Evolutionary conservation across 2,797 vertebrate species (phyloP).

Genomic region (Notolabrus celidotus): DNA sequence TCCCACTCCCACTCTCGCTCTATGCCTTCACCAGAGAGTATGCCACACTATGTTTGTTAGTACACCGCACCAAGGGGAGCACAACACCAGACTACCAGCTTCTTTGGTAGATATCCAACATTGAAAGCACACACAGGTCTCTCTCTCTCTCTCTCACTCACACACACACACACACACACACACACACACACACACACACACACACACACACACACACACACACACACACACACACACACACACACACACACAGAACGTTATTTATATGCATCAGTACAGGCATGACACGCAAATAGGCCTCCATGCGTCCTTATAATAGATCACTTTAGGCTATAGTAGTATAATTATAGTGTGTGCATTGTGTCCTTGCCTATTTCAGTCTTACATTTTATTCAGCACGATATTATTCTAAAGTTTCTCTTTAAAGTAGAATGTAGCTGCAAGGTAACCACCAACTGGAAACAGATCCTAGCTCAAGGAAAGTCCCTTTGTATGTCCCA

Average conservation of each 20-base stretch:
- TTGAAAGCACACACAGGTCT: slow-evolving; percentile 39
- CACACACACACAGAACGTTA: slow-evolving; percentile 44
- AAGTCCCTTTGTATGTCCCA: slow-evolving; percentile 69
- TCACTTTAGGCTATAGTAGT: slow-evolving; percentile 43
- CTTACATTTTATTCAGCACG: slow-evolving; percentile 30
- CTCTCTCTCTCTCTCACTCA: too few species aligned
- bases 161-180: slow-evolving; percentile 47
- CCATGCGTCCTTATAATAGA: slow-evolving; percentile 53
- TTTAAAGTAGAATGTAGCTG: slow-evolving; percentile 27
- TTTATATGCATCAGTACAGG: slow-evolving; percentile 60
- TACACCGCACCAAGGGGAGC: slow-evolving; percentile 68
- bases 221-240: slow-evolving; percentile 43
- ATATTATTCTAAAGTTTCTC: slow-evolving; percentile 49
- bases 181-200: slow-evolving; percentile 45
- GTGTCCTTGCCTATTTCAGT: slow-evolving; percentile 55
- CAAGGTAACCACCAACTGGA: slow-evolving; percentile 61
- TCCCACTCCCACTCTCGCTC: slow-evolving; percentile 76
- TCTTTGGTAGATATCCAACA: slow-evolving; percentile 65
- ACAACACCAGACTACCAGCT: slow-evolving; percentile 71
- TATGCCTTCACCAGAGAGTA: slow-evolving; percentile 71
- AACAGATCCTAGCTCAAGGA: slow-evolving; percentile 66
- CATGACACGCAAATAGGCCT: slow-evolving; percentile 51
- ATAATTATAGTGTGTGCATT: slow-evolving; percentile 59
- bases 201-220: slow-evolving; percentile 44
- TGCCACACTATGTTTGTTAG: slow-evolving; percentile 74